phyloP scores from a whole-genome alignment of 2,113 vertebrate genomes.

The Climacteris rufus region DNA sequence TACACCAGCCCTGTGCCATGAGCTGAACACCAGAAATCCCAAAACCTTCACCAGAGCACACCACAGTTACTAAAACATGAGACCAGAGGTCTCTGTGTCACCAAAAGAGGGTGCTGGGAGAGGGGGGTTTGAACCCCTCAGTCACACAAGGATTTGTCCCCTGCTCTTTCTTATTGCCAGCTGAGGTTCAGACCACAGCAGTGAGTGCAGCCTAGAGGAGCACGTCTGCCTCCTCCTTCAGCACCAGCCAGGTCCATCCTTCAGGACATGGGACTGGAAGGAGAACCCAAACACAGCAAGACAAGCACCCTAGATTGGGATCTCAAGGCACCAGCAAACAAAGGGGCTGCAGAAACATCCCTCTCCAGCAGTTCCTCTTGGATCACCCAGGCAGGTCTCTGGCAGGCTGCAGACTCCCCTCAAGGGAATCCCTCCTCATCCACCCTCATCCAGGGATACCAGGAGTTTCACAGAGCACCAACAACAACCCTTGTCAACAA shows the following conservation, averaged over 20 bases:
- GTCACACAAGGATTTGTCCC: no score
- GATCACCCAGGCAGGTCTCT: neutral
- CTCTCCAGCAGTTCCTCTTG: neutral
- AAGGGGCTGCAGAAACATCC: neutral
- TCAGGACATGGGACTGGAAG: neutral
- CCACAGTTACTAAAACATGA: neutral
- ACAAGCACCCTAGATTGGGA: neutral
- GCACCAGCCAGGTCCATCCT: neutral
- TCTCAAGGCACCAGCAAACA: neutral
- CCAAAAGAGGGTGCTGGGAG: neutral
- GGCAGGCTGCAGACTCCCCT: neutral
- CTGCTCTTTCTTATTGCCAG: neutral
- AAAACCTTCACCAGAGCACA: neutral
- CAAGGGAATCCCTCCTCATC: neutral
- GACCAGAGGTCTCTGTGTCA: neutral
- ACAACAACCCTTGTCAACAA: neutral
- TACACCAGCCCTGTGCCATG: fast-evolving
- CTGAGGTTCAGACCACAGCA: neutral
- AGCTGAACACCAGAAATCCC: neutral
- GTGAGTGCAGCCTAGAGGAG: neutral
- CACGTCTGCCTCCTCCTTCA: neutral
- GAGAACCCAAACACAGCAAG: neutral
- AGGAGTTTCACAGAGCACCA: neutral
- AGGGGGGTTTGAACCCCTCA: neutral
- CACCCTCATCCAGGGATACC: neutral